phyloP scores from a whole-genome alignment of 2,888 invertebrate species.

The Habroteleia sp. region DNA sequence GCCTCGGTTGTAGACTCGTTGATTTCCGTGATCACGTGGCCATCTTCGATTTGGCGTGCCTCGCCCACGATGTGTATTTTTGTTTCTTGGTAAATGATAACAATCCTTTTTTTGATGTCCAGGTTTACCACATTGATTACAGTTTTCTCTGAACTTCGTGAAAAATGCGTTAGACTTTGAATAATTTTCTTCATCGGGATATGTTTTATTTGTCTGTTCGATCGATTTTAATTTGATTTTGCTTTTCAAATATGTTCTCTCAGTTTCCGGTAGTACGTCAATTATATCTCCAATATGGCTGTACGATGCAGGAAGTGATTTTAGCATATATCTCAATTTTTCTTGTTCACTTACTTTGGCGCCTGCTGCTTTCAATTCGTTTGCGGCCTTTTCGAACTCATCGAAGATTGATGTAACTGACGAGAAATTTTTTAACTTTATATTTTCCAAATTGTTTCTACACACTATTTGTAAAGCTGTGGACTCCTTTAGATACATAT shows the following conservation, averaged over 20 bases:
- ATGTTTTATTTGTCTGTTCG: too few species aligned
- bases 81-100: too few species aligned
- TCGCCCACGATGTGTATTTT: too few species aligned
- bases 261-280: not conserved
- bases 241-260: not conserved
- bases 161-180: too few species aligned
- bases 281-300: not conserved
- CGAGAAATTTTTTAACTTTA: not conserved
- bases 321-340: slow-evolving; percentile 64
- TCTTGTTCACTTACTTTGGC: slow-evolving; percentile 57
- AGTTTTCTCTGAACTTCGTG: too few species aligned
- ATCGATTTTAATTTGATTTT: too few species aligned
- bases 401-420: not conserved
- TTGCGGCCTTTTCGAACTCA: not conserved
- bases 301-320: not conserved
- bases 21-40: too few species aligned
- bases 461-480: not conserved
- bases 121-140: too few species aligned
- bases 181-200: too few species aligned
- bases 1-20: too few species aligned
- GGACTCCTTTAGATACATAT: not conserved
- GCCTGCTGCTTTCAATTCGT: not conserved
- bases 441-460: not conserved
- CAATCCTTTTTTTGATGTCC: too few species aligned
- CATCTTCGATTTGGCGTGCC: too few species aligned